These are phyloP conservation scores for Phanerotoma sp. DNA, from an alignment of 2,888 invertebrate genomes.

Conservation along the genomic window DNA sequence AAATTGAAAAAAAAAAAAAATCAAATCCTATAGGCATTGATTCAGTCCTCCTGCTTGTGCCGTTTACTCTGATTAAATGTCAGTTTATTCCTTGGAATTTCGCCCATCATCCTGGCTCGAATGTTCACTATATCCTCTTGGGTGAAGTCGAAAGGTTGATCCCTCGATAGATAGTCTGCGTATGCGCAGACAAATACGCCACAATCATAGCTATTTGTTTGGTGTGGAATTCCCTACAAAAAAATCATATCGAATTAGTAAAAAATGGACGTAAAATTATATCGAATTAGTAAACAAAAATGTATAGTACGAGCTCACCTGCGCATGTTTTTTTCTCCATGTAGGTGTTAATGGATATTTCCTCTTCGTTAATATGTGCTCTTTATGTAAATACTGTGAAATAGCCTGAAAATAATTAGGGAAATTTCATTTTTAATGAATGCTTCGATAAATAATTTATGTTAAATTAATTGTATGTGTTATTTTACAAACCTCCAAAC, in stretches of 20 bases:
- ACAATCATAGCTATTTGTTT: not conserved
- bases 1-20: no score
- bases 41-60: no score
- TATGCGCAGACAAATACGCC: constrained; percentile 9
- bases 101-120: not conserved
- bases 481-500: not conserved
- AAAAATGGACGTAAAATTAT: not conserved
- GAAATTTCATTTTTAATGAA: no score
- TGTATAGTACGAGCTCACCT: not conserved
- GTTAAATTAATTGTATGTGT: not conserved
- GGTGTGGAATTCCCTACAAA: not conserved
- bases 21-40: no score
- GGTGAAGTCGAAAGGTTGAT: not conserved
- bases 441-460: no score
- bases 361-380: no score
- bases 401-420: no score
- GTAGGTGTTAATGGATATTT: no score
- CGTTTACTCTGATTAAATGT: no score
- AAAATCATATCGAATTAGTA: not conserved
- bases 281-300: not conserved
- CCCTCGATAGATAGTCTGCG: not conserved
- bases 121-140: not conserved
- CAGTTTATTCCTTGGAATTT: no score
- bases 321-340: no score
- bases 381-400: no score